A percentile compares a stretch with the other conserved stretches of the same genome.
phyloP scores from a whole-genome alignment of 2,888 invertebrate genomes.

The Atrina japonica region DNA sequence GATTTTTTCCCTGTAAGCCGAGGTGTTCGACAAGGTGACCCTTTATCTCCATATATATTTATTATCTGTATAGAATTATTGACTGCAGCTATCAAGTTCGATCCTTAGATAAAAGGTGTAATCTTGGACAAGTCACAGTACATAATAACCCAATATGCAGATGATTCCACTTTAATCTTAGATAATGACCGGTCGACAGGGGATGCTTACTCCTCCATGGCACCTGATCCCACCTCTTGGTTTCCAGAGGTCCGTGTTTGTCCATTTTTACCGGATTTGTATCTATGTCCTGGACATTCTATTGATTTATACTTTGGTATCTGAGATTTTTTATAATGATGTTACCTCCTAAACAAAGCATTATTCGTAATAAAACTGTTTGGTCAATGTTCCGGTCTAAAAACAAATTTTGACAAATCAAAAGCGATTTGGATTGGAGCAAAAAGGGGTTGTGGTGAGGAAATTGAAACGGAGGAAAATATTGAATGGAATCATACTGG shows the following conservation, averaged over 20 bases:
- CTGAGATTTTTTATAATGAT: no score
- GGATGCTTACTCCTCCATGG: no score
- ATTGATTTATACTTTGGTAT: no score
- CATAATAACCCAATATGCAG: conserved; percentile 3
- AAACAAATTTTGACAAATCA: conserved; percentile 28
- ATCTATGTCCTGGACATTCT: no score
- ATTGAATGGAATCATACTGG: conserved; percentile 13
- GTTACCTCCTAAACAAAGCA: conserved; percentile 6
- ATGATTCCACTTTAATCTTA: no score
- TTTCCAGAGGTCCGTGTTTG: no score
- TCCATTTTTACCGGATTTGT: no score
- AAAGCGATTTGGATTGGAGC: conserved; percentile 9
- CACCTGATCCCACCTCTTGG: no score
- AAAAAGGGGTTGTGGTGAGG: conserved; percentile 19
- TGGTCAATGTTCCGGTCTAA: conserved; percentile 18
- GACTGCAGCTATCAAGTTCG: conserved; percentile 6
- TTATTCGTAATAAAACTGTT: conserved; percentile 10
- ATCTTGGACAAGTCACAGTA: not conserved
- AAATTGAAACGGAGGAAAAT: conserved; percentile 10
- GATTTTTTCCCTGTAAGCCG: conserved; percentile 1
- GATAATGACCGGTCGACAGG: no score
- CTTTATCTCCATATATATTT: conserved; percentile 25
- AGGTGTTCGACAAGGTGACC: conserved; percentile 16
- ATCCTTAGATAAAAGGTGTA: not conserved
- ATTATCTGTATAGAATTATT: conserved; percentile 16